Evolutionary conservation across 2,113 vertebrate genomes (phyloP).

Genomic region (Thomomys bottae): DNA sequence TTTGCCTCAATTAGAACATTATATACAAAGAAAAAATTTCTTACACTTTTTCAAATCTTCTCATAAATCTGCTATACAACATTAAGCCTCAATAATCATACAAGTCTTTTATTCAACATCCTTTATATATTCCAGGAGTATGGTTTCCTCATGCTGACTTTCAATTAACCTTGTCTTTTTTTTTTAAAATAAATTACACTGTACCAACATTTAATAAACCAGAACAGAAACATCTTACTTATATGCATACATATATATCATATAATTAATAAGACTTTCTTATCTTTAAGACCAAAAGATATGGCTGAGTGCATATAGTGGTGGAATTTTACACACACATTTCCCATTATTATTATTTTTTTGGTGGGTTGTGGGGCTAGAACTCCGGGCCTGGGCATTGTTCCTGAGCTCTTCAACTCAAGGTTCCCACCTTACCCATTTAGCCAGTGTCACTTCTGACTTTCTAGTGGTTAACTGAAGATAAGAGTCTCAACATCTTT

Average conservation of each 20-base stretch:
- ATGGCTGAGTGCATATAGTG: constrained; percentile 13
- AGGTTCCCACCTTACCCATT: no score
- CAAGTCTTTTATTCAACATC: neutral
- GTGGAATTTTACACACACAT: neutral
- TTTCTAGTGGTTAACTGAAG: no score
- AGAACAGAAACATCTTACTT: neutral
- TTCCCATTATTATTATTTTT: neutral
- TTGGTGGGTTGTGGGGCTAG: no score
- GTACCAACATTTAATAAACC: neutral
- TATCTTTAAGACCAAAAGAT: neutral
- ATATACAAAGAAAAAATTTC: neutral
- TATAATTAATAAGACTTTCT: neutral
- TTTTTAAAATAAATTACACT: constrained; percentile 22
- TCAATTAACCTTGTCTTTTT: neutral
- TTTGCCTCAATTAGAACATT: constrained; percentile 22
- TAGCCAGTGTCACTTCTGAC: no score
- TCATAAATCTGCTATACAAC: neutral
- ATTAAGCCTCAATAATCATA: neutral
- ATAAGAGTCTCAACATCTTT: no score
- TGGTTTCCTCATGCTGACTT: neutral
- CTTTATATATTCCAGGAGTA: neutral
- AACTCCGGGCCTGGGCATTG: no score
- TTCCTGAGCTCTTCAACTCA: no score
- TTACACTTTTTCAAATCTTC: neutral
- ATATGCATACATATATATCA: neutral